Evolutionary conservation across 1,140 invertebrate genomes (phyloP).

Genomic region (Bombus turneri): DNA sequence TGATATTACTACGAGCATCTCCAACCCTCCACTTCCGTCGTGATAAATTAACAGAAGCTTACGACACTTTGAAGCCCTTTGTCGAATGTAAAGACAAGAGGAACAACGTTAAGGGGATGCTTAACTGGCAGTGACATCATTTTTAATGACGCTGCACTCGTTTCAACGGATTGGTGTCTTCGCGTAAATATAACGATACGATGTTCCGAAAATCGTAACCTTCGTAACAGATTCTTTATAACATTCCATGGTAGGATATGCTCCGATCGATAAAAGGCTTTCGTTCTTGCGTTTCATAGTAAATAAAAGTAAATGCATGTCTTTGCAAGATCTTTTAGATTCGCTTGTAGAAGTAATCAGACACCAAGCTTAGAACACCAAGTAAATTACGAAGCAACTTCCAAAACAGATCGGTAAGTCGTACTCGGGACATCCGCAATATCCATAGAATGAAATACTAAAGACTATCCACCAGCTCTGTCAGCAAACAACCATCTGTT

Average conservation of each 20-base stretch:
- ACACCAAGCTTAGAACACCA: neutral
- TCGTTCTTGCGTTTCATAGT: too few relatives aligned
- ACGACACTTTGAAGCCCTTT: constrained; percentile 69
- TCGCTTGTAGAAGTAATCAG: too few relatives aligned
- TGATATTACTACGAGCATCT: constrained; percentile 60
- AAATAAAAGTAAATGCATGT: neutral
- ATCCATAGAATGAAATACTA: neutral
- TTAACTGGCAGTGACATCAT: constrained; percentile 44
- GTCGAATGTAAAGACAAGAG: constrained; percentile 45
- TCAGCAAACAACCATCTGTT: neutral
- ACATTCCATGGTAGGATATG: neutral
- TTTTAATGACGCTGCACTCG: constrained; percentile 22
- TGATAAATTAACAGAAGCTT: constrained; percentile 78
- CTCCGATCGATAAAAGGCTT: neutral
- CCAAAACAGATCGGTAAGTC: neutral
- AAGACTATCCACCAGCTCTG: neutral
- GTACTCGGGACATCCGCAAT: too few relatives aligned
- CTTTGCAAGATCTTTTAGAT: neutral
- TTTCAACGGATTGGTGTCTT: neutral
- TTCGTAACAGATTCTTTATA: neutral
- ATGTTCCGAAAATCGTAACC: neutral
- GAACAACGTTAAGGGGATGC: constrained; percentile 42
- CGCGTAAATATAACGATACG: neutral
- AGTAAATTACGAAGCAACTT: neutral
- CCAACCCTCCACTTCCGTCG: constrained; percentile 73